Percentiles rank a stretch among this genome's conserved stretches.
These are phyloP conservation scores for Gallinago solitaria DNA, from an alignment of 2,797 vertebrate genomes.

Conservation along the genomic window DNA sequence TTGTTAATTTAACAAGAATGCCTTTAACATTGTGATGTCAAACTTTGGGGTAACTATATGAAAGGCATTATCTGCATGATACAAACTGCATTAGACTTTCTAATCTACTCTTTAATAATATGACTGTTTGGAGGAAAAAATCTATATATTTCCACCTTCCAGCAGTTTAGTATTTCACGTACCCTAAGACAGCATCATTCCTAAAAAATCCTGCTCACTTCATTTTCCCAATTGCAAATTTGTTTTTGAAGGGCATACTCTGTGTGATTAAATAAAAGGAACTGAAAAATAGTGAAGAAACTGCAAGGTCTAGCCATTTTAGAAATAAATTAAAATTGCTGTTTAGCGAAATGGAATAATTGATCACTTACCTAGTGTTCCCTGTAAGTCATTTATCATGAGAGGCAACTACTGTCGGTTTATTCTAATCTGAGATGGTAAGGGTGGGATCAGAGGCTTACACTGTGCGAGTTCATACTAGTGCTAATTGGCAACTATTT, in stretches of 20 bases:
- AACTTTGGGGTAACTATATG: neutral
- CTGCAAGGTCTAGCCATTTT: neutral
- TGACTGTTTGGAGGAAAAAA: neutral
- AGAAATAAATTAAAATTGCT: conserved; percentile 29
- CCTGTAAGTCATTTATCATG: neutral
- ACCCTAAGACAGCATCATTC: neutral
- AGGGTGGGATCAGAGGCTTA: neutral
- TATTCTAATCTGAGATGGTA: neutral
- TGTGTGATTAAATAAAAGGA: neutral
- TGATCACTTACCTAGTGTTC: neutral
- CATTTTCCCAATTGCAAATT: neutral
- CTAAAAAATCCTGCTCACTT: neutral
- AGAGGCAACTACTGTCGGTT: neutral
- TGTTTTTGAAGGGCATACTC: neutral
- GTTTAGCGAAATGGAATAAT: conserved; percentile 21
- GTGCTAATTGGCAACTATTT: neutral
- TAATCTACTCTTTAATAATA: neutral
- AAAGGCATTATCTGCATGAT: neutral
- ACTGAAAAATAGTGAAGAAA: conserved; percentile 39
- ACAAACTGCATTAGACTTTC: neutral
- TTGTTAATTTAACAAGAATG: neutral
- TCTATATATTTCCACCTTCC: neutral
- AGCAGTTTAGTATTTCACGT: neutral
- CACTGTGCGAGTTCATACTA: neutral
- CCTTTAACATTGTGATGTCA: neutral